Evolutionary conservation across 2,797 vertebrate species (phyloP).

Genomic region (Phoeniculus purpureus): DNA sequence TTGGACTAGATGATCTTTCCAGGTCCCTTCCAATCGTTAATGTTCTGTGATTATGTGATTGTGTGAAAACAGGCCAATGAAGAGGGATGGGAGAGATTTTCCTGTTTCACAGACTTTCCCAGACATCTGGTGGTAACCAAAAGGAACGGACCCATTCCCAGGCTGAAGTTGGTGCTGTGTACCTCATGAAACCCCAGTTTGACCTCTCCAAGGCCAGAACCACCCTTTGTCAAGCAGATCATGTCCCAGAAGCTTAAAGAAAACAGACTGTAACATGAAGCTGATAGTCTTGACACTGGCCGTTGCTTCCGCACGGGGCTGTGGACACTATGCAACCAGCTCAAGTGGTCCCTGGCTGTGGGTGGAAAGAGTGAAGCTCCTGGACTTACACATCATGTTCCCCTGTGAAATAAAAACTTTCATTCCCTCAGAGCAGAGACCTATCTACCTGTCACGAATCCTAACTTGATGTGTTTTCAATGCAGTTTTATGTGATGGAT

Average conservation of each 20-base stretch:
- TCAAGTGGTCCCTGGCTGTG: neutral
- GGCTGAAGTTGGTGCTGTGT: neutral
- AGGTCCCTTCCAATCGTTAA: too few relatives aligned
- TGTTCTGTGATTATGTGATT: too few relatives aligned
- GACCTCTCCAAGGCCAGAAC: neutral
- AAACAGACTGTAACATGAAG: neutral
- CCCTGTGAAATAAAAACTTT: neutral
- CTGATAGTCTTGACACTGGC: neutral
- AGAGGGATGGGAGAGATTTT: neutral
- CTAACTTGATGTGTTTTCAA: conserved; percentile 59
- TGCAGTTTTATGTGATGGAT: conserved; percentile 52
- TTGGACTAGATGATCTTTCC: too few relatives aligned
- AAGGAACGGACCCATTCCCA: neutral
- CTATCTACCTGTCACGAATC: conserved; percentile 22
- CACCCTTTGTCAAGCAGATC: neutral
- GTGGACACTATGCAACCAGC: accelerated
- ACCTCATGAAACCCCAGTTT: neutral
- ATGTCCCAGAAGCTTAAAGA: neutral
- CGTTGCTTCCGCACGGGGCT: neutral
- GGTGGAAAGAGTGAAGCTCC: neutral
- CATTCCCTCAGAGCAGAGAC: conserved; percentile 17
- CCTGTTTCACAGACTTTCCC: neutral
- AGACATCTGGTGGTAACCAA: neutral
- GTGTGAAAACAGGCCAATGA: neutral
- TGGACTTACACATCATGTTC: neutral